These are phyloP conservation scores for Anthonomus grandis DNA, from an alignment of 1,140 invertebrate species.

Conservation along the genomic window DNA sequence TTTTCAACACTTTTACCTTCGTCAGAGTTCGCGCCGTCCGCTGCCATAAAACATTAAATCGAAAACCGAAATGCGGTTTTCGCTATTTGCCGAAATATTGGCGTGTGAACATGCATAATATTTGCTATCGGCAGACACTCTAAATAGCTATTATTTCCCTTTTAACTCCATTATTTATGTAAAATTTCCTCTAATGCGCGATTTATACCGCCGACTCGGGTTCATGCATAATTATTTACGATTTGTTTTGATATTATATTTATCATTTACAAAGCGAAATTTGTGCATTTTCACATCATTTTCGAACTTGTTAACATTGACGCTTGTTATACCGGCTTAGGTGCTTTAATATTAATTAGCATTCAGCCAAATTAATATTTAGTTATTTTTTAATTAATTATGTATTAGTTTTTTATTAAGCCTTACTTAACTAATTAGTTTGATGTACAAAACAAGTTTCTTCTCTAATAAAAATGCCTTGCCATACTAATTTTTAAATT, in stretches of 20 bases:
- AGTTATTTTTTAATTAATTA: no score
- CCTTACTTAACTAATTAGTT: no score
- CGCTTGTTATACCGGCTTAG: not conserved
- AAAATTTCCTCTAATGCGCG: slow-evolving; percentile 25
- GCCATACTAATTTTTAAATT: no score
- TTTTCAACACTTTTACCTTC: no score
- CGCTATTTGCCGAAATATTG: slow-evolving; percentile 19
- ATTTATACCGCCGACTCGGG: slow-evolving; percentile 17
- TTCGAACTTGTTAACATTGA: not conserved
- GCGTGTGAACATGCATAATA: slow-evolving; percentile 14
- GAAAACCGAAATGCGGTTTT: slow-evolving; percentile 1
- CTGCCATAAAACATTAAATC: no score
- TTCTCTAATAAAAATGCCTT: no score
- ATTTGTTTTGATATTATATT: slow-evolving; percentile 28
- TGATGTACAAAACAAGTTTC: no score
- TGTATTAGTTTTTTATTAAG: no score
- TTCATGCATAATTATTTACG: slow-evolving; percentile 26
- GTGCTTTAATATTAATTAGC: not conserved
- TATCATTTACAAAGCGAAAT: slow-evolving; percentile 8
- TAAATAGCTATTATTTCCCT: slow-evolving; percentile 30
- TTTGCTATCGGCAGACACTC: slow-evolving; percentile 23
- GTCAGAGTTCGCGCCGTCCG: no score
- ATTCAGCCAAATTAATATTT: no score
- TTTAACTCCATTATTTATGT: slow-evolving; percentile 30
- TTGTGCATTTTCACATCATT: slow-evolving; percentile 14